A percentile compares a stretch with the other conserved stretches of the same genome.
phyloP scores from a whole-genome alignment of 2,888 invertebrate species.

The Eupithecia subumbrata region DNA sequence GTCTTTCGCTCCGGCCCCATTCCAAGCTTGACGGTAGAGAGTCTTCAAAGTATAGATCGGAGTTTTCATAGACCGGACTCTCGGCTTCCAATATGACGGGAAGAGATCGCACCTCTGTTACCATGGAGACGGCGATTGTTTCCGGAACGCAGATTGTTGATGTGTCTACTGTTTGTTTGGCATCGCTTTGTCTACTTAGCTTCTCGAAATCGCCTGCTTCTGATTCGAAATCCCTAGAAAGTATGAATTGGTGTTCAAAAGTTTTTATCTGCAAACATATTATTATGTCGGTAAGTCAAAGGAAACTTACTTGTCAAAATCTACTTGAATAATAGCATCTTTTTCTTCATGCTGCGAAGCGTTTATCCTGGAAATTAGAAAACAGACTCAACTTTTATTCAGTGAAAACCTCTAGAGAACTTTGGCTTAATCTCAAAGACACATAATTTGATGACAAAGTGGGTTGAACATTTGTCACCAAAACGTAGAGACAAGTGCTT shows the following conservation, averaged over 20 bases:
- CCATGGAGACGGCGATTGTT: slow-evolving; percentile 80
- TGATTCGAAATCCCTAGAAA: slow-evolving; percentile 89
- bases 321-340: slow-evolving; percentile 73
- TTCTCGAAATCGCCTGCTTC: slow-evolving; percentile 94
- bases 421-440: not conserved
- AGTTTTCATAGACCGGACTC: slow-evolving; percentile 79
- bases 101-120: slow-evolving; percentile 83
- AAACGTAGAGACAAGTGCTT: not conserved
- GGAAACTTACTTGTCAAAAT: slow-evolving; percentile 72
- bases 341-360: slow-evolving; percentile 64
- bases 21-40: slow-evolving; percentile 93
- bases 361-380: slow-evolving; percentile 60
- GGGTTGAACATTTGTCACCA: not conserved
- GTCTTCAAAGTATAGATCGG: slow-evolving; percentile 95
- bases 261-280: too few species aligned
- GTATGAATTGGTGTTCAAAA: not conserved
- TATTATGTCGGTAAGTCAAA: not conserved
- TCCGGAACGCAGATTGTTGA: slow-evolving; percentile 75
- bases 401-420: not conserved
- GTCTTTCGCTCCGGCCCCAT: slow-evolving; percentile 83
- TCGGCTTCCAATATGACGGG: slow-evolving; percentile 63
- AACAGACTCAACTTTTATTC: not conserved
- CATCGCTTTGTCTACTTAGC: slow-evolving; percentile 85
- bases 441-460: not conserved
- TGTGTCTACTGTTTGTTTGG: slow-evolving; percentile 69